A percentile compares a stretch with the other conserved stretches of the same genome.
These are phyloP conservation scores for Nyleta sp. DNA, from an alignment of 2,888 invertebrate species.

Conservation along the genomic window DNA sequence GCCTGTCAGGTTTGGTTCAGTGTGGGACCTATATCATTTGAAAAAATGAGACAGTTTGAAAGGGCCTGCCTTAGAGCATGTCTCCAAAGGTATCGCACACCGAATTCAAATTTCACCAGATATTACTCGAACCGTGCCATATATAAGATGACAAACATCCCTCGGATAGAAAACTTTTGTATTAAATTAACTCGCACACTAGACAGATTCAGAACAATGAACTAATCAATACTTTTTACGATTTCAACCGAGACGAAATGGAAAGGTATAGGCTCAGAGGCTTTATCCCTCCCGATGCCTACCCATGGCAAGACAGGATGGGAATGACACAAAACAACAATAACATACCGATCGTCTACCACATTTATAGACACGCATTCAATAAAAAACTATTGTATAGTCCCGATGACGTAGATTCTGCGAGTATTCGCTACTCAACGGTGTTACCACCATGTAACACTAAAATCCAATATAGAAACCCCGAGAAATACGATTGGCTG, in stretches of 20 bases:
- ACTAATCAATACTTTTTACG: not conserved
- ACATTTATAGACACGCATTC: slow-evolving; percentile 10
- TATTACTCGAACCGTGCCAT: not conserved
- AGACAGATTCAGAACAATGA: not conserved
- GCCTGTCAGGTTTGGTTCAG: not conserved
- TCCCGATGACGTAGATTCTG: not conserved
- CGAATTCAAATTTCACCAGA: not conserved
- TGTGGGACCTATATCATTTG: not conserved
- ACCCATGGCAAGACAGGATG: not conserved
- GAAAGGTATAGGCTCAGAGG: not conserved
- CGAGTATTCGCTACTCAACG: not conserved
- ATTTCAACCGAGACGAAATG: not conserved
- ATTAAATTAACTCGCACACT: slow-evolving; percentile 21
- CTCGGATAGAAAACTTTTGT: slow-evolving; percentile 19
- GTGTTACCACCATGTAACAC: not conserved
- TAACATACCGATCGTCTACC: slow-evolving; percentile 12
- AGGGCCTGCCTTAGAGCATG: not conserved
- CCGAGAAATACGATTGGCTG: not conserved
- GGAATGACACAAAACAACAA: not conserved
- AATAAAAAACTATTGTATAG: not conserved
- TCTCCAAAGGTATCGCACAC: not conserved
- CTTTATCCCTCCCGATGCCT: slow-evolving; percentile 18
- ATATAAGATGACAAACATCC: slow-evolving; percentile 29
- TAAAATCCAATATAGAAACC: not conserved
- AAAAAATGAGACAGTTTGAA: not conserved